phyloP scores from a whole-genome alignment of 2,113 vertebrate genomes.

The Ia io region DNA sequence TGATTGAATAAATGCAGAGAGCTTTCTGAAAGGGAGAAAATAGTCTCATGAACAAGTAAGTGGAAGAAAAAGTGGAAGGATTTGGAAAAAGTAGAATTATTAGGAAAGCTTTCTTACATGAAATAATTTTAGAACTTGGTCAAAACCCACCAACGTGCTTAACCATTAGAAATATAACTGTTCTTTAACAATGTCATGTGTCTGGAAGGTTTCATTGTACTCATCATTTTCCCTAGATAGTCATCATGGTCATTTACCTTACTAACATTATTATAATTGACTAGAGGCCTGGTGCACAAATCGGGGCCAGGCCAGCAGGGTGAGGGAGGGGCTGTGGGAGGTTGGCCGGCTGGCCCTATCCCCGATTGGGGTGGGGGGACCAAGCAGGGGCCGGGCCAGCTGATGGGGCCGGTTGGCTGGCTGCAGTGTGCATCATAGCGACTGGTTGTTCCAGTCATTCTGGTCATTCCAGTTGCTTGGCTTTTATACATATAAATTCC shows the following conservation, averaged over 20 bases:
- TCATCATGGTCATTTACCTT: slow-evolving; percentile 67
- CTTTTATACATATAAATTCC: slow-evolving; percentile 38
- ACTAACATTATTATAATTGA: slow-evolving; percentile 72
- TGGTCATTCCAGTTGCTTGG: too few species aligned
- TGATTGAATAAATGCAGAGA: background rate
- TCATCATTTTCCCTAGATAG: slow-evolving; percentile 75
- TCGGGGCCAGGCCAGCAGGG: too few species aligned
- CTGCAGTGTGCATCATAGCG: too few species aligned
- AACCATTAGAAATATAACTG: slow-evolving; percentile 65
- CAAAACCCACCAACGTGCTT: background rate
- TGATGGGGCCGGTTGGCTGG: too few species aligned
- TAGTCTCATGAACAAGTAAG: background rate
- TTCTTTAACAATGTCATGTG: slow-evolving; percentile 64
- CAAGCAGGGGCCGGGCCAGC: rapidly evolving
- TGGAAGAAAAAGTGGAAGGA: background rate
- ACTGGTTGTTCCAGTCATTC: too few species aligned
- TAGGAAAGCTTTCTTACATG: background rate
- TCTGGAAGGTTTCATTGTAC: slow-evolving; percentile 75
- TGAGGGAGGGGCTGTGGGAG: too few species aligned
- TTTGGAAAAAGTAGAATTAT: background rate
- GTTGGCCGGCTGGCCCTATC: too few species aligned
- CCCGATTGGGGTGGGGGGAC: too few species aligned
- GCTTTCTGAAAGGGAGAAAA: background rate
- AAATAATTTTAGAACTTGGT: background rate
- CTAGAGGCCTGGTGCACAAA: too few species aligned